Evolutionary conservation across 2,888 invertebrate species (phyloP).

Genomic region (Hecatera dysodea): DNA sequence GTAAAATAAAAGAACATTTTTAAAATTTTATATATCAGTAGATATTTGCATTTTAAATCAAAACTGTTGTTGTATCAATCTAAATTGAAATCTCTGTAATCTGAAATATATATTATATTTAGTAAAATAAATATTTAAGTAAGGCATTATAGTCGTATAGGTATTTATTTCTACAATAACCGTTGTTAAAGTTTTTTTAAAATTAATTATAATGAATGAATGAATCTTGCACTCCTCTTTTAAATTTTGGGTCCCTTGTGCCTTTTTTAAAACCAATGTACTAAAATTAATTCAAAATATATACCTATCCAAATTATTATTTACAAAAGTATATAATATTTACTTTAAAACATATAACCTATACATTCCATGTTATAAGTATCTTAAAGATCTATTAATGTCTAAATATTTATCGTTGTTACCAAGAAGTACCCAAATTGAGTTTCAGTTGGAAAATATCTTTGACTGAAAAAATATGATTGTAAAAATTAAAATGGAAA

Average conservation of each 20-base stretch:
- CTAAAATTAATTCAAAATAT: conserved; percentile 67
- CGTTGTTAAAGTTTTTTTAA: conserved; percentile 58
- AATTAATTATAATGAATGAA: conserved; percentile 54
- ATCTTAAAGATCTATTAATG: conserved; percentile 63
- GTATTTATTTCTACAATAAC: conserved; percentile 61
- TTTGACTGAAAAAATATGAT: conserved; percentile 53
- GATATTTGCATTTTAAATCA: conserved; percentile 35
- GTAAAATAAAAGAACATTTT: conserved; percentile 24
- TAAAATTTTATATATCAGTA: conserved; percentile 20
- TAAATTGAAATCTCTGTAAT: conserved; percentile 37
- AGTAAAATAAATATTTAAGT: conserved; percentile 50
- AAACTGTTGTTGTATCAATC: conserved; percentile 45
- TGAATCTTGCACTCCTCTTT: conserved; percentile 49
- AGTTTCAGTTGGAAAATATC: conserved; percentile 50
- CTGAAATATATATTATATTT: conserved; percentile 40
- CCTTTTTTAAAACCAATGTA: conserved; percentile 77
- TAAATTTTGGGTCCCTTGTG: conserved; percentile 76
- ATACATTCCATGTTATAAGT: conserved; percentile 73
- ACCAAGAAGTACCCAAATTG: conserved; percentile 46
- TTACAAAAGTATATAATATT: conserved; percentile 57
- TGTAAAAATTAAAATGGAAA: conserved; percentile 38
- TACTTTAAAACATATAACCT: conserved; percentile 58
- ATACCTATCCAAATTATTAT: conserved; percentile 59
- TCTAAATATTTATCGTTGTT: conserved; percentile 66
- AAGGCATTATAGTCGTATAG: conserved; percentile 55